These are phyloP conservation scores for Danaus melanippus DNA, from an alignment of 1,140 invertebrate genomes.

Conservation along the genomic window DNA sequence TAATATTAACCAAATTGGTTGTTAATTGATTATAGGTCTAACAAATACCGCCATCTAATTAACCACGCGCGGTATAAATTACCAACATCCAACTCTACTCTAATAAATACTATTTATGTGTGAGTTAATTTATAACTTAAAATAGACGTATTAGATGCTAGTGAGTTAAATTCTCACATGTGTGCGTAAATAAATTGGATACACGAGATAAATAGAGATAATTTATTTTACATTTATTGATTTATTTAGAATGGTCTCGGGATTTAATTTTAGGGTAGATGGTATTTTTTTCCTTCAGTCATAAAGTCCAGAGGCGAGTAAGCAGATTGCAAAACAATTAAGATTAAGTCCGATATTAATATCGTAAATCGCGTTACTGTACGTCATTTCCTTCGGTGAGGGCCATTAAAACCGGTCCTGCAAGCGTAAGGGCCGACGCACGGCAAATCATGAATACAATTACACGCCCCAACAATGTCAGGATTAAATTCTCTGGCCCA, in stretches of 20 bases:
- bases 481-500: conserved; percentile 16
- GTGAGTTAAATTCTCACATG: conserved; percentile 3
- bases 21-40: not conserved
- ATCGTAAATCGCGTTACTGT: conserved; percentile 7
- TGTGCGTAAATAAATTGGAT: no score
- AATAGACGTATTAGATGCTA: conserved; percentile 6
- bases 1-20: no score
- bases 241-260: no score
- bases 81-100: conserved; percentile 8
- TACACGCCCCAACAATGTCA: conserved; percentile 3
- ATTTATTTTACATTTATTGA: no score
- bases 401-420: conserved; percentile 1
- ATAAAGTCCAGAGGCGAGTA: not conserved
- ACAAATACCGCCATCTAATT: conserved; percentile 12
- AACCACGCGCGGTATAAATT: conserved; percentile 10
- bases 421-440: not conserved
- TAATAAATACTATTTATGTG: conserved; percentile 1
- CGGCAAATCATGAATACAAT: conserved; percentile 3
- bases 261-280: no score
- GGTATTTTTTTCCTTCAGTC: no score
- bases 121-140: conserved; percentile 4
- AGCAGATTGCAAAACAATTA: conserved; percentile 7
- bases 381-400: not conserved
- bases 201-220: no score
- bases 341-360: conserved; percentile 18